Conservation (phyloP, 1,140 invertebrate species). For the Drosophila nasuta region DNA sequence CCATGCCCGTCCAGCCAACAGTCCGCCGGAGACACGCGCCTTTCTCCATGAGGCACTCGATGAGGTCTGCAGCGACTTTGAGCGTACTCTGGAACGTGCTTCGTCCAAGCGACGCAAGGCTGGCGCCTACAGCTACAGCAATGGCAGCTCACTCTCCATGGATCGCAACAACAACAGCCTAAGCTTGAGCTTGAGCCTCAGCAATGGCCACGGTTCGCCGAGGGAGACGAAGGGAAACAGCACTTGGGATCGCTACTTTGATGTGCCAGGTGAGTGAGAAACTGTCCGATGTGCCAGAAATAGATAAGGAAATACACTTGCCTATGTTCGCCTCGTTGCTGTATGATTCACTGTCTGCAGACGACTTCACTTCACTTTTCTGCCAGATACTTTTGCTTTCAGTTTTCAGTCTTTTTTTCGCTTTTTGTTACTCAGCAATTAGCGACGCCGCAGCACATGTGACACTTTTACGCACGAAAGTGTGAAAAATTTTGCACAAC, state of each 20-base stretch:
- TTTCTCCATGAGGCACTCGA: constrained; percentile 86
- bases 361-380: constrained; percentile 32
- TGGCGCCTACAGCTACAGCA: constrained; percentile 30
- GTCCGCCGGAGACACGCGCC: constrained; percentile 75
- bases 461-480: constrained; percentile 79
- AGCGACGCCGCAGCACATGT: constrained; percentile 69
- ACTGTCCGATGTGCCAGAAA: constrained; percentile 18
- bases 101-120: constrained; percentile 70
- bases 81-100: constrained; percentile 88
- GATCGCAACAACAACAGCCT: constrained; percentile 79
- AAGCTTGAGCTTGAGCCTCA: constrained; percentile 49
- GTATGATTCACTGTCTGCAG: constrained; percentile 64
- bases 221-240: constrained; percentile 47
- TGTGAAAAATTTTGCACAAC: constrained; percentile 72
- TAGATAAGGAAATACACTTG: constrained; percentile 39
- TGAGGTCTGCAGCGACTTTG: constrained; percentile 91
- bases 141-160: constrained; percentile 50
- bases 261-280: constrained; percentile 70
- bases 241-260: constrained; percentile 75
- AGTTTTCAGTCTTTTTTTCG: constrained; percentile 48
- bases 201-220: constrained; percentile 48
- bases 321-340: constrained; percentile 22
- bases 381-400: constrained; percentile 54
- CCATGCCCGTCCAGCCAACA: constrained; percentile 54
- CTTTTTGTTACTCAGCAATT: constrained; percentile 71